Evolutionary conservation across 2,888 invertebrate species (phyloP).

Genomic region (Neoaliturus tenellus): DNA sequence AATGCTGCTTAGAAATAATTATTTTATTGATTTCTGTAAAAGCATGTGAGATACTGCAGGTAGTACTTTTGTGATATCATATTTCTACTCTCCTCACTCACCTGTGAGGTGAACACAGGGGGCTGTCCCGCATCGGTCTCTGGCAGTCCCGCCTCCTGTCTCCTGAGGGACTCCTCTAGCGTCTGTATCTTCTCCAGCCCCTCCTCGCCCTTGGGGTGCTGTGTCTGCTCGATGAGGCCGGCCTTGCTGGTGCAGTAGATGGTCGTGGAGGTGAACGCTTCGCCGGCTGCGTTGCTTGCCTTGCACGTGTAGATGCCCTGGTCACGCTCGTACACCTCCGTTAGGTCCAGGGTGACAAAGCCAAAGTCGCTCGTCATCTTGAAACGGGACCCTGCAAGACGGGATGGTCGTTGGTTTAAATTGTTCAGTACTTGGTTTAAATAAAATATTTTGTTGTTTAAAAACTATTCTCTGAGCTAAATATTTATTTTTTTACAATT

Average conservation of each 20-base stretch:
- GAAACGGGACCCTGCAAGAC: constrained; percentile 87
- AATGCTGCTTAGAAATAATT: too few species aligned
- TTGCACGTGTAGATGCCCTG: constrained; percentile 96
- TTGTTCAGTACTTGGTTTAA: too few species aligned
- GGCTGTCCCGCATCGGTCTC: constrained; percentile 89
- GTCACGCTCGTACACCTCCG: constrained; percentile 94
- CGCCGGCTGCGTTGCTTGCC: constrained; percentile 91
- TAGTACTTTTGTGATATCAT: too few species aligned
- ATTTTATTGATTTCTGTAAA: too few species aligned
- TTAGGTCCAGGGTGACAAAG: constrained; percentile 95
- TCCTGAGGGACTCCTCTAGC: constrained; percentile 89
- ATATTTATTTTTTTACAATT: too few species aligned
- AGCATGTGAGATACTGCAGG: too few species aligned
- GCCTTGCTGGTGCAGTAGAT: constrained; percentile 89
- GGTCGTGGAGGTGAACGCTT: constrained; percentile 94
- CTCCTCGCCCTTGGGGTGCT: constrained; percentile 97
- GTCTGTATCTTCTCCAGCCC: constrained; percentile 94
- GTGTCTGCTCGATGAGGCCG: constrained; percentile 90
- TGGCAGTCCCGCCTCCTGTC: constrained; percentile 80
- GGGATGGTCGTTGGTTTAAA: too few species aligned
- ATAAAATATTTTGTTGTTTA: too few species aligned
- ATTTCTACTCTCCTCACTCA: constrained; percentile 64
- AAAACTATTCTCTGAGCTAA: too few species aligned
- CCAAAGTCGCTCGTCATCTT: constrained; percentile 97
- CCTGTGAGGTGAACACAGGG: constrained; percentile 89